phyloP scores from a whole-genome alignment of 2,888 invertebrate species.

The Chromoteleia sp. region DNA sequence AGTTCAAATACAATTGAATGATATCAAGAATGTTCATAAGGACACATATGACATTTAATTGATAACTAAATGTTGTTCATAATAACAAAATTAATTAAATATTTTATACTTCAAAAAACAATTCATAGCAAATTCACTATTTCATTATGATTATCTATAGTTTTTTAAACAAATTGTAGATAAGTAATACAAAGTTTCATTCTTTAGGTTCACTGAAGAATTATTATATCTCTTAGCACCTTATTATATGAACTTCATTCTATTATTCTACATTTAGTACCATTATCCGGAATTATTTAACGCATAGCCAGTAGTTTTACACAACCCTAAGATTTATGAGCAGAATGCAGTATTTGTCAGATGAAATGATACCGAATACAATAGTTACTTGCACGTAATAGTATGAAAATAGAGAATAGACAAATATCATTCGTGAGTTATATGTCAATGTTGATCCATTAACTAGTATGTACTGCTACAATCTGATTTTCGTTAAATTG shows the following conservation, averaged over 20 bases:
- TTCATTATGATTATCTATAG: too few relatives aligned
- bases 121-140: too few relatives aligned
- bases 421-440: slow-evolving; percentile 30
- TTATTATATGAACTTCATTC: slow-evolving; percentile 8
- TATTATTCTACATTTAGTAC: slow-evolving; percentile 16
- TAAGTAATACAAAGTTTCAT: not conserved
- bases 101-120: too few relatives aligned
- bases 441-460: slow-evolving; percentile 43
- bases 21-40: too few relatives aligned
- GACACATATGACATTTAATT: too few relatives aligned
- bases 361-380: slow-evolving; percentile 54
- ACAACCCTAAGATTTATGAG: slow-evolving; percentile 43
- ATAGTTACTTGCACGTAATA: slow-evolving; percentile 24
- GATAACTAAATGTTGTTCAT: too few relatives aligned
- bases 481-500: slow-evolving; percentile 13
- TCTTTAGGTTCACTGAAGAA: not conserved
- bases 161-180: too few relatives aligned
- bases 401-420: slow-evolving; percentile 34
- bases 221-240: not conserved
- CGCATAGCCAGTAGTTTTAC: slow-evolving; percentile 35
- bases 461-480: not conserved
- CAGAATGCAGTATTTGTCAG: slow-evolving; percentile 42
- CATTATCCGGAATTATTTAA: slow-evolving; percentile 45
- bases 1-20: not conserved
- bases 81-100: too few relatives aligned